Percentiles rank a stretch among this genome's conserved stretches.
Evolutionary conservation across 1,140 invertebrate species (phyloP).

Genomic region (Acyrthosiphon pisum): DNA sequence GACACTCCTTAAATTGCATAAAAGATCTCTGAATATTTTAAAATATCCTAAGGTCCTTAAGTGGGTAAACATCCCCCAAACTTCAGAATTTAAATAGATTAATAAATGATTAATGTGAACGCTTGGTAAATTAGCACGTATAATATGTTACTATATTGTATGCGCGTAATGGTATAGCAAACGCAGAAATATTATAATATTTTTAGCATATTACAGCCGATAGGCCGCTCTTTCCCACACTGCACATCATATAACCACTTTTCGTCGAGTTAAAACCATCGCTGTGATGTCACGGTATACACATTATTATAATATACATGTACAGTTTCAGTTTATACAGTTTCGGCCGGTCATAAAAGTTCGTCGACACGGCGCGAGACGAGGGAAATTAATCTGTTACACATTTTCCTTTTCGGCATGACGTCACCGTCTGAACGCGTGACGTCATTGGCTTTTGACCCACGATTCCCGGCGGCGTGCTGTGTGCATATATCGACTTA

Average conservation of each 20-base stretch:
- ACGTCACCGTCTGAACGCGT: conserved; percentile 43
- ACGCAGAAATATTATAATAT: neutral
- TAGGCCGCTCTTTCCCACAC: neutral
- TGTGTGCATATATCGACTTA: neutral
- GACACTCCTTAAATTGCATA: neutral
- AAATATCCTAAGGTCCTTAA: neutral
- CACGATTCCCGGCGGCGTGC: neutral
- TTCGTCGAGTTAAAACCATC: neutral
- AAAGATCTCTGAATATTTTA: neutral
- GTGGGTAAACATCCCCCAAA: too few species aligned
- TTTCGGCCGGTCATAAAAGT: neutral
- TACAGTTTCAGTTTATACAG: neutral
- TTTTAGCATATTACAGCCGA: neutral
- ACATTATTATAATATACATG: neutral
- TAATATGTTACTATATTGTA: neutral
- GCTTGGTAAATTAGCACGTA: neutral
- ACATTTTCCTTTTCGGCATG: neutral
- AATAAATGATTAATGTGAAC: too few species aligned
- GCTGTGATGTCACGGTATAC: neutral
- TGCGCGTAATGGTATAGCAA: neutral
- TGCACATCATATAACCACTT: neutral
- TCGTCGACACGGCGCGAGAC: conserved; percentile 10
- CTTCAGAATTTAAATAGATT: too few species aligned
- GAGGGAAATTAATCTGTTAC: conserved; percentile 20
- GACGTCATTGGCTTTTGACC: conserved; percentile 52